A percentile compares a stretch with the other conserved stretches of the same genome.
Conservation (phyloP, 2,888 invertebrate species). For the Nemoura dubitans region DNA sequence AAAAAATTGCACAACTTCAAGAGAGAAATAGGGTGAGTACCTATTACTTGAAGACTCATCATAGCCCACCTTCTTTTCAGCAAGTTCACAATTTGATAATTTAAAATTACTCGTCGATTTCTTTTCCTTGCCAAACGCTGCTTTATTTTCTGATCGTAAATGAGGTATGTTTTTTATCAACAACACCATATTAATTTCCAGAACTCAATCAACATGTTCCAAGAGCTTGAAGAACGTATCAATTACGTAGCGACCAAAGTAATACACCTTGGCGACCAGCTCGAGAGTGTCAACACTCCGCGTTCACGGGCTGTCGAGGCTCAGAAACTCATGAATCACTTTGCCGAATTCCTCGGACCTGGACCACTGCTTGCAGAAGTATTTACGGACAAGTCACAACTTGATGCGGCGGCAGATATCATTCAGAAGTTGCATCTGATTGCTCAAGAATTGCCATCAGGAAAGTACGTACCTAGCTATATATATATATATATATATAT, state of each 20-base stretch:
- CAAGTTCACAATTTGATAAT: too few species aligned
- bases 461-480: constrained; percentile 65
- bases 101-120: too few species aligned
- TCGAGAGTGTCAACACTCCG: constrained; percentile 96
- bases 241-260: constrained; percentile 98
- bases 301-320: constrained; percentile 95
- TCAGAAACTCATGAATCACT: constrained; percentile 88
- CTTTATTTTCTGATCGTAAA: not conserved
- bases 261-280: constrained; percentile 96
- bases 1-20: constrained; percentile 82
- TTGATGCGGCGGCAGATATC: constrained; percentile 95
- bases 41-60: too few species aligned
- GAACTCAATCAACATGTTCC: constrained; percentile 87
- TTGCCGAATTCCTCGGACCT: constrained; percentile 89
- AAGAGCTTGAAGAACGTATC: constrained; percentile 93
- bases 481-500: too few species aligned
- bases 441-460: constrained; percentile 91
- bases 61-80: too few species aligned
- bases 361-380: constrained; percentile 86
- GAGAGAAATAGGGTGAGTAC: constrained; percentile 80
- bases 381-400: constrained; percentile 84
- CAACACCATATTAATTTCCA: constrained; percentile 24
- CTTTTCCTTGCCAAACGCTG: too few species aligned
- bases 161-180: not conserved
- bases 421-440: constrained; percentile 96